phyloP scores from a whole-genome alignment of 2,113 vertebrate species.

The Pseudopipra pipra region DNA sequence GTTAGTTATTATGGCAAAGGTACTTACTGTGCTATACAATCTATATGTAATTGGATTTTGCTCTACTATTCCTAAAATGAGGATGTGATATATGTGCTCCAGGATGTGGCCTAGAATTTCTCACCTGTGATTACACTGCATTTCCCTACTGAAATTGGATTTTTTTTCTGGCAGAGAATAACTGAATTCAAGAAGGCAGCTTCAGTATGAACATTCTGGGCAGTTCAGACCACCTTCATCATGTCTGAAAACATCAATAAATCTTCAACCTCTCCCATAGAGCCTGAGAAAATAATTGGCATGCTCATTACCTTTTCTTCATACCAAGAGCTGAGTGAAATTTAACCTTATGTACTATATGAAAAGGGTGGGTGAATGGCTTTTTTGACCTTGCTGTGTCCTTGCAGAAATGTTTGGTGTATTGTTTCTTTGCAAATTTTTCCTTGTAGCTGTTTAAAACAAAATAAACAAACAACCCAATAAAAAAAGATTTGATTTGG shows the following conservation, averaged over 20 bases:
- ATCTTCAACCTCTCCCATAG: background rate
- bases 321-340: background rate
- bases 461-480: too few relatives aligned
- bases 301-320: constrained; percentile 37
- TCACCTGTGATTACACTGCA: constrained; percentile 43
- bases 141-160: constrained; percentile 23
- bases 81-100: background rate
- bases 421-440: background rate
- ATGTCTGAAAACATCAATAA: background rate
- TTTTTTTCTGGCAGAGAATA: background rate
- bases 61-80: background rate
- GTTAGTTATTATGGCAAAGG: background rate
- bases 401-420: background rate
- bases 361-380: background rate
- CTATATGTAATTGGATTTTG: constrained; percentile 34
- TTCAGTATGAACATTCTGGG: constrained; percentile 7
- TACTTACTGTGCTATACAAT: background rate
- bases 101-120: background rate
- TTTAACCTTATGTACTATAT: background rate
- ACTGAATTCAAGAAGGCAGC: background rate
- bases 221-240: constrained; percentile 5
- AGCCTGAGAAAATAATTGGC: constrained; percentile 47
- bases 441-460: background rate
- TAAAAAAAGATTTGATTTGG: background rate
- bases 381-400: constrained; percentile 7